Evolutionary conservation across 1,140 invertebrate species (phyloP).

Genomic region (Ctenoplectra terminalis): DNA sequence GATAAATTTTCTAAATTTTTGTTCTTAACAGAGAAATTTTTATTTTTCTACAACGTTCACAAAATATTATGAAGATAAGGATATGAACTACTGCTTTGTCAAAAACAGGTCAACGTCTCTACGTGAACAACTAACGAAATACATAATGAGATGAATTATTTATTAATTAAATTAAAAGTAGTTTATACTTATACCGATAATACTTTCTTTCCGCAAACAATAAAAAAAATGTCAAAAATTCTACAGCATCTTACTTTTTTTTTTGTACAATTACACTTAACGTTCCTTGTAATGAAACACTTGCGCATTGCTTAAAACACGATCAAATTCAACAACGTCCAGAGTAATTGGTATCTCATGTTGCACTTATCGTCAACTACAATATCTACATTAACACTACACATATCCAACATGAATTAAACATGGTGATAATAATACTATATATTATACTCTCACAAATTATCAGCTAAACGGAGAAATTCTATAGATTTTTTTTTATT

Average conservation of each 20-base stretch:
- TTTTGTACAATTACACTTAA: background rate
- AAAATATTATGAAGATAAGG: background rate
- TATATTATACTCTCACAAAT: background rate
- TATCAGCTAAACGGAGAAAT: background rate
- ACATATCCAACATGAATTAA: background rate
- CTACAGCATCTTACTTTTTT: background rate
- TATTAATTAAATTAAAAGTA: too few relatives aligned
- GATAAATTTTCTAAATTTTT: too few relatives aligned
- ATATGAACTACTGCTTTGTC: too few relatives aligned
- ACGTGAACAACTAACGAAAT: too few relatives aligned
- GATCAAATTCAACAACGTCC: background rate
- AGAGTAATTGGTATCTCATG: background rate
- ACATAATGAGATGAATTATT: too few relatives aligned
- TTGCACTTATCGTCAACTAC: background rate
- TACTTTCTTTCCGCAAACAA: too few relatives aligned
- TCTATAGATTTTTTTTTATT: background rate
- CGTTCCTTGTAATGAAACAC: background rate
- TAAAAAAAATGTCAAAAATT: background rate
- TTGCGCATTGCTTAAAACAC: background rate
- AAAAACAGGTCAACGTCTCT: too few relatives aligned
- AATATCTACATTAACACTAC: constrained; percentile 11
- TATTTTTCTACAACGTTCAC: background rate
- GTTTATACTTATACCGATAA: too few relatives aligned
- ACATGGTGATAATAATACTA: background rate
- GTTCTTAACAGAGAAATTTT: too few relatives aligned